Percentiles rank a stretch among this genome's conserved stretches.
These are phyloP conservation scores for Sebastes minor DNA, from an alignment of 2,797 vertebrate species.

Conservation along the genomic window DNA sequence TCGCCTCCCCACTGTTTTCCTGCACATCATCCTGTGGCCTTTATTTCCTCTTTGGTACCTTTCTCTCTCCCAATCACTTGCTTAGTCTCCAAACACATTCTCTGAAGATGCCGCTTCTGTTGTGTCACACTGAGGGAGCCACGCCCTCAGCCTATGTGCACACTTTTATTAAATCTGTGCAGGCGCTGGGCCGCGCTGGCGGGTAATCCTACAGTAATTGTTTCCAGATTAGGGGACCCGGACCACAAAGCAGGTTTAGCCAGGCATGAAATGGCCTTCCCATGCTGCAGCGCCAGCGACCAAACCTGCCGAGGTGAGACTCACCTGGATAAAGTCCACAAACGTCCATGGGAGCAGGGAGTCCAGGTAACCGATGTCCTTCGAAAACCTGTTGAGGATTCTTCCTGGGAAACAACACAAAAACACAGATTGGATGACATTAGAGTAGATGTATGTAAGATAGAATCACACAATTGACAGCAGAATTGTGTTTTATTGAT, in stretches of 20 bases:
- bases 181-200: constrained; percentile 82
- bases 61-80: constrained; percentile 76
- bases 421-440: constrained; percentile 38
- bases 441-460: not conserved
- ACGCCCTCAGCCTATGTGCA: constrained; percentile 86
- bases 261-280: constrained; percentile 88
- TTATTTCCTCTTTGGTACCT: constrained; percentile 78
- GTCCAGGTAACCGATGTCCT: constrained; percentile 96
- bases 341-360: constrained; percentile 92
- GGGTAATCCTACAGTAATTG: constrained; percentile 87
- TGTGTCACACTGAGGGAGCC: constrained; percentile 78
- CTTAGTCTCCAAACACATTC: constrained; percentile 83
- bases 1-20: constrained; percentile 69
- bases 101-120: constrained; percentile 76
- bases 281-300: constrained; percentile 70
- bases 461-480: not conserved
- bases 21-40: constrained; percentile 67
- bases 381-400: constrained; percentile 91
- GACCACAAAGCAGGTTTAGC: constrained; percentile 84
- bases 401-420: constrained; percentile 72
- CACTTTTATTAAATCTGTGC: constrained; percentile 85
- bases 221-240: constrained; percentile 86
- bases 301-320: constrained; percentile 78
- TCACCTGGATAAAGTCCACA: constrained; percentile 97
- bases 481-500: not conserved